phyloP scores from a whole-genome alignment of 2,888 invertebrate species.

The Leptura quadrifasciata region DNA sequence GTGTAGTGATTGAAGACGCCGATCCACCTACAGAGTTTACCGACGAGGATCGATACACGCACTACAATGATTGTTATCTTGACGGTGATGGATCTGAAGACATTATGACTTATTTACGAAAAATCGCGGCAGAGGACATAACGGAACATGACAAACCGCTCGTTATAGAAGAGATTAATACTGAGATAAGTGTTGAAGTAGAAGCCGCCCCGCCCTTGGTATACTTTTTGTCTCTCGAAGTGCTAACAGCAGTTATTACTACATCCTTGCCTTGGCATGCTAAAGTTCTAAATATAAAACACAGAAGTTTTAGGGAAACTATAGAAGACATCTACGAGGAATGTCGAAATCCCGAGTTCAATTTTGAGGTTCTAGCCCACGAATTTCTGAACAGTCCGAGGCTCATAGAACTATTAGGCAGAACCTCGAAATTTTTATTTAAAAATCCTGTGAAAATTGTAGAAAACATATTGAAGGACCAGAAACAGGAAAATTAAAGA shows the following conservation, averaged over 20 bases:
- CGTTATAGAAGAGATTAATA: not conserved
- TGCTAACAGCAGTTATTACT: conserved; percentile 64
- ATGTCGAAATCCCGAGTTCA: conserved; percentile 63
- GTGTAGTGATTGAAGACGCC: conserved; percentile 62
- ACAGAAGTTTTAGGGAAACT: conserved; percentile 64
- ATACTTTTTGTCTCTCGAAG: conserved; percentile 66
- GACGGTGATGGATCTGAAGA: too few species aligned
- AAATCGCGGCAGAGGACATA: too few species aligned
- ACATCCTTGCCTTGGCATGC: conserved; percentile 67
- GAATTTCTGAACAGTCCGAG: conserved; percentile 63
- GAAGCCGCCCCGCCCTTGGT: conserved; percentile 48
- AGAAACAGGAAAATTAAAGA: not conserved
- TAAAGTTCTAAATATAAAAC: conserved; percentile 61
- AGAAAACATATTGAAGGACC: conserved; percentile 42
- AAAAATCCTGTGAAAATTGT: conserved; percentile 61
- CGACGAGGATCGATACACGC: conserved; percentile 10
- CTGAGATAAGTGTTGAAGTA: conserved; percentile 8
- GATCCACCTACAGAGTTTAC: conserved; percentile 32
- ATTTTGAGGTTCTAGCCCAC: conserved; percentile 65
- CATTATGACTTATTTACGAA: too few species aligned
- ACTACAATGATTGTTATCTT: too few species aligned
- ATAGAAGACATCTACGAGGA: conserved; percentile 65
- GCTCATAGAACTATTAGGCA: conserved; percentile 59
- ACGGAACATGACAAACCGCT: too few species aligned
- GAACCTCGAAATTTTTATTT: conserved; percentile 63